Conservation (phyloP, 2,113 vertebrate species). For the Beaufortia kweichowensis region DNA sequence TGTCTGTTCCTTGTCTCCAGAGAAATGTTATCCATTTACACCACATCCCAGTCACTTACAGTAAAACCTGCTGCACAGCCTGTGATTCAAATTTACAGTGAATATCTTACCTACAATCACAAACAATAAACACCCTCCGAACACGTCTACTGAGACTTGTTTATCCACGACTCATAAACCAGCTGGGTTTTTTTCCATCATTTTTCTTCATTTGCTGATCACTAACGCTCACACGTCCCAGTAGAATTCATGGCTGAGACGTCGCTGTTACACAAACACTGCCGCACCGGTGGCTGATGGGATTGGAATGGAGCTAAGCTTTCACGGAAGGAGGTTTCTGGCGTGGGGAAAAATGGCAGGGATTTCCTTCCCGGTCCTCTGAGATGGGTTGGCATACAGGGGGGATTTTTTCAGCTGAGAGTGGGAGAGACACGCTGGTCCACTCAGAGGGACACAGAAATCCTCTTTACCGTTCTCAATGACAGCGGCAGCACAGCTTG, state of each 20-base stretch:
- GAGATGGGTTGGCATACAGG: slow-evolving; percentile 1
- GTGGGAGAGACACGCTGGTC: background rate
- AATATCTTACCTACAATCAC: slow-evolving; percentile 27
- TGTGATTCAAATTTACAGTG: slow-evolving; percentile 17
- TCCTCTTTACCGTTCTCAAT: slow-evolving; percentile 25
- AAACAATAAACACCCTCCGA: background rate
- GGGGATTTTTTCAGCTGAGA: slow-evolving; percentile 34
- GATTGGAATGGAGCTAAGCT: slow-evolving; percentile 22
- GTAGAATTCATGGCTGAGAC: background rate
- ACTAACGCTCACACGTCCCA: background rate
- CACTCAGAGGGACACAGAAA: slow-evolving; percentile 15
- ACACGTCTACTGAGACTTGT: background rate
- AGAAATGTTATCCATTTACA: slow-evolving; percentile 5
- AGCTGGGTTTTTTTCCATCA: background rate
- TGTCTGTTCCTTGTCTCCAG: background rate
- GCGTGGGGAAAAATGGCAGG: slow-evolving; percentile 21
- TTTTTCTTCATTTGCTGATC: slow-evolving; percentile 3
- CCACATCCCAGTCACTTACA: background rate
- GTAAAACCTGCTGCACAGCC: background rate
- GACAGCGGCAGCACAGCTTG: background rate
- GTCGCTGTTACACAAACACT: background rate
- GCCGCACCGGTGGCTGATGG: background rate
- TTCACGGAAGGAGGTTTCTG: slow-evolving; percentile 15
- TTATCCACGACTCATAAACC: slow-evolving; percentile 11
- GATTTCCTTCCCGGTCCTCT: slow-evolving; percentile 18